Evolutionary conservation across 2,888 invertebrate genomes (phyloP).

Genomic region (Synergus gifuensis): DNA sequence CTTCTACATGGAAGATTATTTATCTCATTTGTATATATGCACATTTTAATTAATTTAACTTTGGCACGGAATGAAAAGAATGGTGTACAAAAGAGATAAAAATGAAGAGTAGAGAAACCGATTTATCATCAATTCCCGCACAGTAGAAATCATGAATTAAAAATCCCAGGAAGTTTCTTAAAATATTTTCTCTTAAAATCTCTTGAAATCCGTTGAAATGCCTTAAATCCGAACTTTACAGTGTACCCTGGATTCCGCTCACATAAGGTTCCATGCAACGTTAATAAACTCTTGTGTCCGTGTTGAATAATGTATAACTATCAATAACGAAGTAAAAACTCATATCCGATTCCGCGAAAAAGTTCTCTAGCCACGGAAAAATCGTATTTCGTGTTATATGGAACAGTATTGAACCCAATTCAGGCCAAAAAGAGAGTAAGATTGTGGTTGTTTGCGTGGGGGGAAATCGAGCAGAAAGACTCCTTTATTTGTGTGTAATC

Average conservation of each 20-base stretch:
- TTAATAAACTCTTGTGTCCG: not conserved
- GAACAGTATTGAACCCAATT: conserved; percentile 16
- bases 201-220: no score
- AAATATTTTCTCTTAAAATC: no score
- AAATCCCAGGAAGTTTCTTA: no score
- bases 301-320: conserved; percentile 15
- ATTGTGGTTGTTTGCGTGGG: conserved; percentile 7
- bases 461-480: not conserved
- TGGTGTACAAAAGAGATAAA: no score
- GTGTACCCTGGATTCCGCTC: not conserved
- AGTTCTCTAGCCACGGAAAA: conserved; percentile 25
- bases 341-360: conserved; percentile 25
- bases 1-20: no score
- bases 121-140: no score
- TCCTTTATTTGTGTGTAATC: conserved; percentile 15
- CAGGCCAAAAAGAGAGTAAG: conserved; percentile 3
- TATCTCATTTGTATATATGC: no score
- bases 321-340: conserved; percentile 29
- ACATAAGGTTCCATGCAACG: not conserved
- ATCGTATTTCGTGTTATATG: conserved; percentile 31
- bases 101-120: no score
- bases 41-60: no score
- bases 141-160: no score
- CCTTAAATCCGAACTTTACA: no score
- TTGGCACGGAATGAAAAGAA: no score